Evolutionary conservation across 2,888 invertebrate species (phyloP).

Genomic region (Hyalella azteca): DNA sequence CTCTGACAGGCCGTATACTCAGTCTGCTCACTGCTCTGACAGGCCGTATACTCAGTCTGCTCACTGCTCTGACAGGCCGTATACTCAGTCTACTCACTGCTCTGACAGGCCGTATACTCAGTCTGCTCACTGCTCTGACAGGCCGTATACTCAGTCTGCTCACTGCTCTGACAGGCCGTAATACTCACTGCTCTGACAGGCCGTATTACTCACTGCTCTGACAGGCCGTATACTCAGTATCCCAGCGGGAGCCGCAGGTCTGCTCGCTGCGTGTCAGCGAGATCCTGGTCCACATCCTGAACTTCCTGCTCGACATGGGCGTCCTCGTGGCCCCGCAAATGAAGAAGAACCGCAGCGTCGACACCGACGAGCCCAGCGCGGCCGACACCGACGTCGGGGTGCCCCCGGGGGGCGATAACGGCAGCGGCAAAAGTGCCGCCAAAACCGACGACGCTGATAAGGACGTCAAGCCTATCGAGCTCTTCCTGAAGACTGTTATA

Average conservation of each 20-base stretch:
- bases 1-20: too few relatives aligned
- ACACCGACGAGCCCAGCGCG: conserved; percentile 60
- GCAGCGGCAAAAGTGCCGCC: conserved; percentile 48
- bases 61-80: too few relatives aligned
- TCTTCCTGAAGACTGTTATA: conserved; percentile 74
- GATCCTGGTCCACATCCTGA: conserved; percentile 88
- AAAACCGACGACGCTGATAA: conserved; percentile 44
- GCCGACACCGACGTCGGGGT: conserved; percentile 59
- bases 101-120: too few relatives aligned
- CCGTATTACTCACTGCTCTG: background rate
- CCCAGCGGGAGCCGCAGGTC: conserved; percentile 65
- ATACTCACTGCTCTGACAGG: background rate
- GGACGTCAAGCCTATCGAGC: conserved; percentile 68
- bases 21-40: too few relatives aligned
- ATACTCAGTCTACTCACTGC: too few relatives aligned
- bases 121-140: too few relatives aligned
- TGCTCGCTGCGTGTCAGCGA: conserved; percentile 89
- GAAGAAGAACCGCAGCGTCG: conserved; percentile 55
- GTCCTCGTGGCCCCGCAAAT: conserved; percentile 65
- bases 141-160: too few relatives aligned
- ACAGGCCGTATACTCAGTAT: conserved; percentile 53
- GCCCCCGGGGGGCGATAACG: conserved; percentile 47
- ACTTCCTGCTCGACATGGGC: conserved; percentile 88
- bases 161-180: background rate
- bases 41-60: too few relatives aligned